A percentile compares a stretch with the other conserved stretches of the same genome.
These are phyloP conservation scores for Pogonocherus hispidulus DNA, from an alignment of 2,888 invertebrate species.

Conservation along the genomic window DNA sequence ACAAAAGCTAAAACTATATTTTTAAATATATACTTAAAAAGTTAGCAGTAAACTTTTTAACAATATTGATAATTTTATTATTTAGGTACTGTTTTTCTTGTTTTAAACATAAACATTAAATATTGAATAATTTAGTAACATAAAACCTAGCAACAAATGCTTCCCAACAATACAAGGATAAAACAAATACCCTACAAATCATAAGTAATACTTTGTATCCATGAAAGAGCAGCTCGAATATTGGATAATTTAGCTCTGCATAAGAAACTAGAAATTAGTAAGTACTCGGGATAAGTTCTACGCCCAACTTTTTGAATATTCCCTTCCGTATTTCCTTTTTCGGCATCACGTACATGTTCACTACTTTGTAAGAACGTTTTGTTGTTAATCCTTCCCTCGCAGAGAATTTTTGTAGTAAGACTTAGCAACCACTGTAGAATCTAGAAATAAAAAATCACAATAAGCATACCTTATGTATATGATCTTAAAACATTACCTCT, in stretches of 20 bases:
- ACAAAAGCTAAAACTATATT: too few relatives aligned
- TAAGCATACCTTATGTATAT: not conserved
- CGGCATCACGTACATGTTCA: constrained; percentile 13
- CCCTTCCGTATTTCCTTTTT: constrained; percentile 25
- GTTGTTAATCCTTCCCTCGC: constrained; percentile 70
- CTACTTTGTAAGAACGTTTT: constrained; percentile 36
- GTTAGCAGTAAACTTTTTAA: too few relatives aligned
- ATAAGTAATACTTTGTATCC: constrained; percentile 72
- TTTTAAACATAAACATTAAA: too few relatives aligned
- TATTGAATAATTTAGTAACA: not conserved
- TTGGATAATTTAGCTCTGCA: constrained; percentile 74
- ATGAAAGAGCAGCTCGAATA: constrained; percentile 75
- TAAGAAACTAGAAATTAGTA: constrained; percentile 79
- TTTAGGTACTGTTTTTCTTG: too few relatives aligned
- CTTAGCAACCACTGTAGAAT: constrained; percentile 82
- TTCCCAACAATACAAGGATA: not conserved
- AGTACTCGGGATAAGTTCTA: constrained; percentile 80
- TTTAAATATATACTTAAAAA: too few relatives aligned
- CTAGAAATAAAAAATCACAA: constrained; percentile 64
- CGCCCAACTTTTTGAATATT: constrained; percentile 64
- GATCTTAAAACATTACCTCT: constrained; percentile 68
- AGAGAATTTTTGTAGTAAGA: constrained; percentile 81
- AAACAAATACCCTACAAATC: constrained; percentile 26
- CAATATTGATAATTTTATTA: too few relatives aligned
- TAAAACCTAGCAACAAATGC: constrained; percentile 10